A percentile compares a stretch with the other conserved stretches of the same genome.
Evolutionary conservation across 1,140 invertebrate genomes (phyloP).

Genomic region (Drosophila virilis): DNA sequence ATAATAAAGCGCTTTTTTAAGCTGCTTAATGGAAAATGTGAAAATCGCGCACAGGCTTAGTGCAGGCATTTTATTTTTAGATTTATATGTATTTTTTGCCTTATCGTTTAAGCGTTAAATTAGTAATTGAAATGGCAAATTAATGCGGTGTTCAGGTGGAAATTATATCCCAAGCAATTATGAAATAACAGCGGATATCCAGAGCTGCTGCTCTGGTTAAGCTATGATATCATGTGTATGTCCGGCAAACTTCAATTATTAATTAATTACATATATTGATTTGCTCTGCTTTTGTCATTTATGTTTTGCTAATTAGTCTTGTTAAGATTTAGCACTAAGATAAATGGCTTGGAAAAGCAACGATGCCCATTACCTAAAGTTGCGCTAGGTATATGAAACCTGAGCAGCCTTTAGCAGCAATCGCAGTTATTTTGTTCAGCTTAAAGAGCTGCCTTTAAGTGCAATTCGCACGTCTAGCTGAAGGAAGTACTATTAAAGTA

Average conservation of each 20-base stretch:
- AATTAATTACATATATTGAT: constrained; percentile 72
- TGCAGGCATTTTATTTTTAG: constrained; percentile 24
- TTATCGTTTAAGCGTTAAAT: constrained; percentile 43
- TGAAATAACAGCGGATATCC: background rate
- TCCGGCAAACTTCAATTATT: constrained; percentile 52
- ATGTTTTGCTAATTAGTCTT: constrained; percentile 38
- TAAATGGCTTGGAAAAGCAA: constrained; percentile 26
- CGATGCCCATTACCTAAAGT: background rate
- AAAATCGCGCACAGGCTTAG: constrained; percentile 57
- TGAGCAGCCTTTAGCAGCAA: too few relatives aligned
- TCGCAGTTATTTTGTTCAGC: too few relatives aligned
- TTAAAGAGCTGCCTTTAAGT: too few relatives aligned
- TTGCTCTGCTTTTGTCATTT: constrained; percentile 34
- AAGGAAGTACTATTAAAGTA: too few relatives aligned
- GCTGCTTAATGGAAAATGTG: constrained; percentile 63
- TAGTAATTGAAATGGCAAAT: constrained; percentile 68
- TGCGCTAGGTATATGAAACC: background rate
- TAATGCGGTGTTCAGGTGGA: constrained; percentile 26
- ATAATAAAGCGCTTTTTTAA: constrained; percentile 36
- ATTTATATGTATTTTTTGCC: background rate
- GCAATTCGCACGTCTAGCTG: too few relatives aligned
- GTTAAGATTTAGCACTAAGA: constrained; percentile 24
- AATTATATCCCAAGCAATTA: constrained; percentile 10
- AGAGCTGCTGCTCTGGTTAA: constrained; percentile 22
- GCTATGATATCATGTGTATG: constrained; percentile 56